Conservation (phyloP, 2,888 invertebrate species). For the Eudemis profundana region DNA sequence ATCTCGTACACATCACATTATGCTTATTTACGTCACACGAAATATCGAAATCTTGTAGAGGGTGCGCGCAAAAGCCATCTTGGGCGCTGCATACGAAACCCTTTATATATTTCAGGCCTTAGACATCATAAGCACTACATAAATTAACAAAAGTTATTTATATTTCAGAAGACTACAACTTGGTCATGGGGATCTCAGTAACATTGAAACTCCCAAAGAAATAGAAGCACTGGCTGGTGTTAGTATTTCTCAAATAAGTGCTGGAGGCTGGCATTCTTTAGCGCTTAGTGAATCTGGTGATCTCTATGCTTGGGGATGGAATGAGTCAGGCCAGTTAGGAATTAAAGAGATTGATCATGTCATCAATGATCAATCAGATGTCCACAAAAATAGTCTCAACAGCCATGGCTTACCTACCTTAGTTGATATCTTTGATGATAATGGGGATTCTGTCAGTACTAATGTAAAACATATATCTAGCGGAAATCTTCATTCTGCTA, state of each 20-base stretch:
- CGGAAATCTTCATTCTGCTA: slow-evolving; percentile 91
- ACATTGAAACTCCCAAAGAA: slow-evolving; percentile 86
- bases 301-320: slow-evolving; percentile 96
- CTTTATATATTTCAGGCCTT: too few relatives aligned
- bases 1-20: too few relatives aligned
- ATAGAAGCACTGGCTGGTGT: slow-evolving; percentile 92
- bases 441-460: slow-evolving; percentile 75
- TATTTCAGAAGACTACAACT: slow-evolving; percentile 92
- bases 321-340: slow-evolving; percentile 94
- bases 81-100: too few relatives aligned
- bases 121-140: too few relatives aligned
- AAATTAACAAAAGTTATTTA: too few relatives aligned
- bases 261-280: slow-evolving; percentile 95
- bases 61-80: too few relatives aligned
- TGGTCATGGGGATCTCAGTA: slow-evolving; percentile 90
- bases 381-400: slow-evolving; percentile 51
- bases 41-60: too few relatives aligned
- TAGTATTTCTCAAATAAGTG: slow-evolving; percentile 88
- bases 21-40: too few relatives aligned
- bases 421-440: slow-evolving; percentile 69
- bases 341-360: slow-evolving; percentile 72
- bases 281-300: slow-evolving; percentile 92
- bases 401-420: slow-evolving; percentile 69
- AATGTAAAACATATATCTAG: slow-evolving; percentile 87
- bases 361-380: slow-evolving; percentile 44